Base-by-base conservation (phyloP, 30 jellyfish, hydroid and myxozoan genomes). In the Rhopilema esculentum region DNA sequence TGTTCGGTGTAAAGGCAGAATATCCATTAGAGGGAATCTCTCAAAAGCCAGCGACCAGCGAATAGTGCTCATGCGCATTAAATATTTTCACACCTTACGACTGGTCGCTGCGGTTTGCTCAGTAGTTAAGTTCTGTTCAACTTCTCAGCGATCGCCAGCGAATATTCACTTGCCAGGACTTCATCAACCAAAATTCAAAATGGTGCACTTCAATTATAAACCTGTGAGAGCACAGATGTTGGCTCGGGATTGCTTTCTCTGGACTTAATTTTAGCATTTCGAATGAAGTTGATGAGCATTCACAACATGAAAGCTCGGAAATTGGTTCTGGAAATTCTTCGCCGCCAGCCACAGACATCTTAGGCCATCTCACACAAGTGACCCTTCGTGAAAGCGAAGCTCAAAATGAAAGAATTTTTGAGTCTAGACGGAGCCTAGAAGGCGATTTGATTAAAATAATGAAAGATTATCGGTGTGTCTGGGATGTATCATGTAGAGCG, bases 1-100 rank as follows among this genome's bases (percentile, higher is more conserved):
- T 40, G 73, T 63, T 2, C 17, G 75, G 48, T 21, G 32, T 65
- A 29, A 21, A 1, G 29, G n/a, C n/a, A 30, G 67, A 69, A 74
- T 84, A 79, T 83, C 92, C 92, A 83, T 68, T 83, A 83, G 70
- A 0, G 92, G 76, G 85, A 83, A 67, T 83, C 78, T 79, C 85
- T 48, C 84, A 29, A 80, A 80, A 80, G 1, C 80, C 90, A 61
- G 92, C 92, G 77, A 83, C 86, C 92, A 50, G 75, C 76, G 77
- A 69, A 21, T 83, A 67, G 78, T 66, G 85, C 4, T 71, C 92
- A 69, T 67, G 92, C 92, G 86, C 80, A 63, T 61, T 79, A 29
- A 27, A 28, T 1, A 19, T 57, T 79, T 79, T 57, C 80, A 61
- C 1, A 21, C 52, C 80, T 0, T 0, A 0, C 2, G 31, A 63